Evolutionary conservation across 2,113 vertebrate species (phyloP).

Genomic region (Seriola quinqueradiata): DNA sequence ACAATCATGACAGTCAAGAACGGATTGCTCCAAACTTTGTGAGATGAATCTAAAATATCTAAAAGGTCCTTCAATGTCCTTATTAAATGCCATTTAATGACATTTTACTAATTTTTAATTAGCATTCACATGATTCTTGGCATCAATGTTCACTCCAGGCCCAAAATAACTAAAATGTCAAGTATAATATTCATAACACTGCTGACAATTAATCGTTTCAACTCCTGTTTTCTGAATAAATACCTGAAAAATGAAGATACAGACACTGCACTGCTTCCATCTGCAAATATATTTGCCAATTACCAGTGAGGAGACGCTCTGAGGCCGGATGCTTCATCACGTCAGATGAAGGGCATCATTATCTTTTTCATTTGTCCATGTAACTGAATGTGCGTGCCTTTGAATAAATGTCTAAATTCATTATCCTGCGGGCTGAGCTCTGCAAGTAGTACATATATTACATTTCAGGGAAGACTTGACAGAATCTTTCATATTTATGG

Average conservation of each 20-base stretch:
- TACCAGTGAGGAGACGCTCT: background rate
- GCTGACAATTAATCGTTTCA: conserved; percentile 26
- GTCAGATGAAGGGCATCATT: conserved; percentile 44
- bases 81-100: conserved; percentile 31
- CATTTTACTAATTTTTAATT: conserved; percentile 25
- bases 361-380: conserved; percentile 38
- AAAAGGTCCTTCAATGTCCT: background rate
- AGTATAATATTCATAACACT: conserved; percentile 17
- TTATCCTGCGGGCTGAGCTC: background rate
- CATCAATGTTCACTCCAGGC: background rate
- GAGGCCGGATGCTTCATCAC: conserved; percentile 11
- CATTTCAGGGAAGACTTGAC: background rate
- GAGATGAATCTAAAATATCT: background rate
- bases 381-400: conserved; percentile 8
- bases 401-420: conserved; percentile 32
- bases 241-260: conserved; percentile 3
- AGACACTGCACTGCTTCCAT: background rate
- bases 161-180: conserved; percentile 24
- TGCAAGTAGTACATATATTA: background rate
- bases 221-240: conserved; percentile 31
- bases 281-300: conserved; percentile 11
- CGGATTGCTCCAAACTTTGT: background rate
- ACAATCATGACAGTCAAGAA: background rate
- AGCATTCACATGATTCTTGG: conserved; percentile 14
- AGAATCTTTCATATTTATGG: conserved; percentile 24